A percentile compares a stretch with the other conserved stretches of the same genome.
These are phyloP conservation scores for Drosophila kurseongensis DNA, from an alignment of 1,140 invertebrate genomes.

Conservation along the genomic window DNA sequence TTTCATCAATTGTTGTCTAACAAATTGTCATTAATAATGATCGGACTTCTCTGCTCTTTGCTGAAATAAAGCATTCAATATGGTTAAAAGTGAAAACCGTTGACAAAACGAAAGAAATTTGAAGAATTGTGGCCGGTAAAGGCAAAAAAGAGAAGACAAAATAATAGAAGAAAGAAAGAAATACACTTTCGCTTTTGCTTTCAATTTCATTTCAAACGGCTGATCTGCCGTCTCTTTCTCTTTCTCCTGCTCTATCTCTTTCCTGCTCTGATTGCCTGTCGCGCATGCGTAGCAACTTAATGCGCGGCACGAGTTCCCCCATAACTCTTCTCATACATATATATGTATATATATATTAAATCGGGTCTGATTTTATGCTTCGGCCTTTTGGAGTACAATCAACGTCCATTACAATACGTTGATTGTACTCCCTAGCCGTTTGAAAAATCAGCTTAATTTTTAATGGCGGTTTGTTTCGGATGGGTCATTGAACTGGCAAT, in stretches of 20 bases:
- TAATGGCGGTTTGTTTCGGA: background rate
- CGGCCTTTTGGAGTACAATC: too few species aligned
- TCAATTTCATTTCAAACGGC: constrained; percentile 77
- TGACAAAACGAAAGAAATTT: constrained; percentile 72
- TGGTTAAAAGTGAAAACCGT: constrained; percentile 62
- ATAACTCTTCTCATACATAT: background rate
- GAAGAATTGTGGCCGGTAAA: constrained; percentile 61
- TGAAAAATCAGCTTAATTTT: constrained; percentile 4
- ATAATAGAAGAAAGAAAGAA: constrained; percentile 43
- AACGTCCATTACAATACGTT: too few species aligned
- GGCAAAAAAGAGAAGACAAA: constrained; percentile 18
- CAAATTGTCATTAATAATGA: constrained; percentile 53
- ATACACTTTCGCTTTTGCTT: constrained; percentile 80
- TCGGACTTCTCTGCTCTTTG: constrained; percentile 9
- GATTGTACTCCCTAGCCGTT: constrained; percentile 12
- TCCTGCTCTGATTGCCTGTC: constrained; percentile 24
- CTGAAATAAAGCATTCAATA: constrained; percentile 27
- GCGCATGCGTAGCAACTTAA: constrained; percentile 62
- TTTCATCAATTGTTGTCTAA: constrained; percentile 51
- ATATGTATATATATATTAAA: background rate
- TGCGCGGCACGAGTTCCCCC: constrained; percentile 50
- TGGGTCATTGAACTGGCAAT: constrained; percentile 26
- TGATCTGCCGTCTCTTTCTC: constrained; percentile 28
- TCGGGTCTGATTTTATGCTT: background rate
- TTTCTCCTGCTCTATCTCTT: constrained; percentile 12